Conservation (phyloP, 1,140 invertebrate species). For the Apis mellifera region Amel_HAv3.1 CM009931.2:25023001-25023500, state of each 20-base stretch:
- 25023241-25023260: constrained; percentile 71
- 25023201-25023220: constrained; percentile 37
- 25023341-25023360: constrained; percentile 5
- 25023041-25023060: background rate
- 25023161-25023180: constrained; percentile 2
- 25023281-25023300: constrained; percentile 47
- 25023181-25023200: constrained; percentile 51
- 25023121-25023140: background rate
- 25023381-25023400: too few species aligned
- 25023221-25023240: constrained; percentile 21
- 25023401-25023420: background rate
- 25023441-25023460: too few species aligned
- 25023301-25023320: constrained; percentile 32
- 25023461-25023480: too few species aligned
- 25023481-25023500: too few species aligned
- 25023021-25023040: background rate
- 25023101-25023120: background rate
- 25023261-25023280: constrained; percentile 47
- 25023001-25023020: background rate
- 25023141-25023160: background rate
- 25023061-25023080: background rate
- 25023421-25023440: too few species aligned
- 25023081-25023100: background rate
- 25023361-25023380: background rate
- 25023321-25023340: background rate